Evolutionary conservation across 2,797 vertebrate species (phyloP), one percentile per base, ranked within the genome.

Genomic region (Tenualosa thibaudeaui): DNA sequence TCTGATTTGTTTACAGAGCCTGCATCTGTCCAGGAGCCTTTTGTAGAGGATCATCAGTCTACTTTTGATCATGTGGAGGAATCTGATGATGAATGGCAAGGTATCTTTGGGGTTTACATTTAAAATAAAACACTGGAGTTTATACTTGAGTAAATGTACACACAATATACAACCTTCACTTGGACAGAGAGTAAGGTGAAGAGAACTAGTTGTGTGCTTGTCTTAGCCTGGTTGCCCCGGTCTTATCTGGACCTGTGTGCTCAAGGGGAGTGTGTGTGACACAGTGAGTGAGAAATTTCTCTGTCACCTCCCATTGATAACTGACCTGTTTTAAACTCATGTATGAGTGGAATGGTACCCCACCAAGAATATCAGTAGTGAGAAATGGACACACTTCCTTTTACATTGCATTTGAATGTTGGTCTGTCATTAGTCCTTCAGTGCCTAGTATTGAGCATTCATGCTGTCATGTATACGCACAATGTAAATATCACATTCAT

Each of bases 51-150:
- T 49, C 17, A 87, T 2, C 65, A 15, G 5, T n/a, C 56, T 54
- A 37, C 12, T 37, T 8, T 26, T 24, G 51, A 81, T 6, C 13
- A 22, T 1, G 0, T 17, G 15, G 81, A 62, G 19, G 50, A 26
- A 3, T 84, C 75, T 1, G 84, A 84, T 15, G 84, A 84, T 3
- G 84, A 81, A 81, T 84, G 84, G 84, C 84, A 84, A 84, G 84
- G 84, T 84, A 43, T 65, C 43, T 46, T 46, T 40, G 12, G 40
- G 15, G 15, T 13, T 68, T 68, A 13, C 62, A 26, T 68, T 37
- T 15, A 12, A 12, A 19, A 13, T 37, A 49, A 49, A 49, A 49
- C 46, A 8, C 2, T 49, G 22, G 60, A 62, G 60, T 4, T 46
- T 46, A 46, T 46, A 46, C 4, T 46, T 4, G 46, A 46, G 46